Percentiles rank a stretch among this genome's conserved stretches.
These are phyloP conservation scores for Pocillopora meandrina DNA, from an alignment of 92 coral and sea anemone genomes.

Conservation along the genomic window DNA sequence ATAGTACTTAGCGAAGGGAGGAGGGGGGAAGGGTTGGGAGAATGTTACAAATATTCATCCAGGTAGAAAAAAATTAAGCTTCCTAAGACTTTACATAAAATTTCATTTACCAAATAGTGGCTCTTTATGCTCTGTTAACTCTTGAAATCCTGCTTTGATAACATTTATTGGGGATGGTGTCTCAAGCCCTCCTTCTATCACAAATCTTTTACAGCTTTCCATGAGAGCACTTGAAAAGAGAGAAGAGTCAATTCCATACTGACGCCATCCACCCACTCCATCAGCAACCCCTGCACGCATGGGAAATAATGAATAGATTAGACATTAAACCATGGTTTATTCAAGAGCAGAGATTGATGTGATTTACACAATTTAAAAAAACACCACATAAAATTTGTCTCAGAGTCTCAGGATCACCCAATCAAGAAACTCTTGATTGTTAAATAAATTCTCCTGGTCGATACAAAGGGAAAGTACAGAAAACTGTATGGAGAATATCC, in stretches of 20 bases:
- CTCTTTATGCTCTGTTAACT: constrained; percentile 86
- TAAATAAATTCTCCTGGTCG: too few species aligned
- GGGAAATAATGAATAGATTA: background rate
- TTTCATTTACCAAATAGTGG: constrained; percentile 84
- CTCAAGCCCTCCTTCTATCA: constrained; percentile 79
- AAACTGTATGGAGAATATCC: too few species aligned
- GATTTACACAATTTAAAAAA: too few species aligned
- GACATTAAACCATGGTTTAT: background rate
- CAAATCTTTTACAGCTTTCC: constrained; percentile 91
- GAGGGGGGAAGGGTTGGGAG: too few species aligned
- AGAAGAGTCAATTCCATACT: constrained; percentile 95
- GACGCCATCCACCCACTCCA: constrained; percentile 99
- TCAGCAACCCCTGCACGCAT: constrained; percentile 87
- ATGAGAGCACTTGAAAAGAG: constrained; percentile 84
- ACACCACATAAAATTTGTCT: too few species aligned
- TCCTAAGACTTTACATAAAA: background rate
- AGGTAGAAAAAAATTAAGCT: background rate
- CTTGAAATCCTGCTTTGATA: constrained; percentile 80
- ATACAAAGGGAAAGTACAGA: too few species aligned
- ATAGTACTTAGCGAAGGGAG: background rate
- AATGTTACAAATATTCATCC: too few species aligned
- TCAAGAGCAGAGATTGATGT: too few species aligned
- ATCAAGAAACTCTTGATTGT: too few species aligned
- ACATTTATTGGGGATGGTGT: constrained; percentile 84
- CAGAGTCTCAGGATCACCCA: too few species aligned